Percentiles rank a stretch among this genome's conserved stretches.
Evolutionary conservation across 2,797 vertebrate genomes (phyloP).

Genomic region (Lutjanus campechanus): DNA sequence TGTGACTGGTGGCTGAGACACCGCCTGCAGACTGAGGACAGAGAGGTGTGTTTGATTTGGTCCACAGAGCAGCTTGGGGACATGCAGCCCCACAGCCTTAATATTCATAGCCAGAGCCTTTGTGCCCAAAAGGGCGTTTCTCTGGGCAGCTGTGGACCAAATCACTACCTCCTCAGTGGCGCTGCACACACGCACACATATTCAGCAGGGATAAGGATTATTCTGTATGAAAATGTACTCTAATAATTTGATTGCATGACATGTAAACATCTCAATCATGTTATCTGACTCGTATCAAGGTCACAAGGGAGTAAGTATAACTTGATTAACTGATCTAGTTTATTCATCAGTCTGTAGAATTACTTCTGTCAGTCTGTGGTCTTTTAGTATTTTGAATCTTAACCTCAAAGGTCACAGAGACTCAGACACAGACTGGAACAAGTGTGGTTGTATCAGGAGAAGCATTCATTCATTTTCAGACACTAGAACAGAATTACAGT

Average conservation of each 20-base stretch:
- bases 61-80: slow-evolving; percentile 64
- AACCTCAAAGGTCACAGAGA: background rate
- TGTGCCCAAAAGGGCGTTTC: slow-evolving; percentile 53
- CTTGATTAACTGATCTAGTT: slow-evolving; percentile 18
- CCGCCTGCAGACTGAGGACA: slow-evolving; percentile 39
- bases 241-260: slow-evolving; percentile 13
- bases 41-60: slow-evolving; percentile 63
- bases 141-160: slow-evolving; percentile 23
- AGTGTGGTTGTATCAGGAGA: too few species aligned
- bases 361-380: slow-evolving; percentile 1
- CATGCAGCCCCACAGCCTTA: slow-evolving; percentile 45
- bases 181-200: background rate
- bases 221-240: slow-evolving; percentile 20
- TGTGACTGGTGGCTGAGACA: slow-evolving; percentile 6
- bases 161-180: slow-evolving; percentile 2
- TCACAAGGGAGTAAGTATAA: slow-evolving; percentile 15
- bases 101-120: slow-evolving; percentile 68
- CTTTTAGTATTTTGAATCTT: background rate
- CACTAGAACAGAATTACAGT: too few species aligned
- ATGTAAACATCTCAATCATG: slow-evolving; percentile 53
- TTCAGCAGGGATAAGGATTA: slow-evolving; percentile 5
- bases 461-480: background rate
- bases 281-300: slow-evolving; percentile 40
- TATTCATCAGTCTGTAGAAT: slow-evolving; percentile 34
- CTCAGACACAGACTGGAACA: too few species aligned